These are phyloP conservation scores for Sipunculus nudus DNA, from an alignment of 2,888 invertebrate species.

Conservation along the genomic window DNA sequence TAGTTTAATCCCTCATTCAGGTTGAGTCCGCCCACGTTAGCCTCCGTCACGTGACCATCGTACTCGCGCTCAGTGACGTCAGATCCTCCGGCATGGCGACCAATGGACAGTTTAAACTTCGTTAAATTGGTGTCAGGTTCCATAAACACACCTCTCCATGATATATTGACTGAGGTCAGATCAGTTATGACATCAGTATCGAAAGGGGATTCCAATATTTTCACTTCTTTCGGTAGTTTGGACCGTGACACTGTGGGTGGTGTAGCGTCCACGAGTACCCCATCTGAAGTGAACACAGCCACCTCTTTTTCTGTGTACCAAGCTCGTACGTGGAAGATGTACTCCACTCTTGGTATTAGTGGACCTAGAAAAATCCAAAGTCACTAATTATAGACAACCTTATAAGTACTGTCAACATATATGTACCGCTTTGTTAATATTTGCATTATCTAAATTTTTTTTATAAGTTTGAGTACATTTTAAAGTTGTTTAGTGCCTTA, in stretches of 20 bases:
- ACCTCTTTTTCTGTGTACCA: conserved; percentile 13
- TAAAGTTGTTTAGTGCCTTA: too few species aligned
- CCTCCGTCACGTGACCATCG: conserved; percentile 25
- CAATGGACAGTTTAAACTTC: conserved; percentile 35
- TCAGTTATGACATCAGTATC: conserved; percentile 5
- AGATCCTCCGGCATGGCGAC: conserved; percentile 26
- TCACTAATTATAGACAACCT: too few species aligned
- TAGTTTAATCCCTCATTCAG: conserved; percentile 1
- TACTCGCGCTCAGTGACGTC: conserved; percentile 25
- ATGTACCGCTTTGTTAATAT: too few species aligned
- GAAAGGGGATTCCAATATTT: too few species aligned
- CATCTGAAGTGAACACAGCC: conserved; percentile 11
- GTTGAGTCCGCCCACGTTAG: conserved; percentile 28
- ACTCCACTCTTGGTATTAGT: too few species aligned
- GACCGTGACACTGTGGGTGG: conserved; percentile 1
- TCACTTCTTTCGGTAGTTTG: too few species aligned
- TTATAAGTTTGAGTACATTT: too few species aligned
- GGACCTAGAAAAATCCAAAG: too few species aligned
- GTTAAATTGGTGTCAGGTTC: not conserved
- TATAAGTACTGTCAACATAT: too few species aligned
- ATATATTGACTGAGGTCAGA: not conserved
- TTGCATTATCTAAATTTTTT: too few species aligned
- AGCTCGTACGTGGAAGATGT: conserved; percentile 19
- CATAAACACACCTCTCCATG: conserved; percentile 2
- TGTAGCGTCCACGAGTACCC: not conserved